phyloP scores from a whole-genome alignment of 2,113 vertebrate genomes.

The Lamprotornis superbus region DNA sequence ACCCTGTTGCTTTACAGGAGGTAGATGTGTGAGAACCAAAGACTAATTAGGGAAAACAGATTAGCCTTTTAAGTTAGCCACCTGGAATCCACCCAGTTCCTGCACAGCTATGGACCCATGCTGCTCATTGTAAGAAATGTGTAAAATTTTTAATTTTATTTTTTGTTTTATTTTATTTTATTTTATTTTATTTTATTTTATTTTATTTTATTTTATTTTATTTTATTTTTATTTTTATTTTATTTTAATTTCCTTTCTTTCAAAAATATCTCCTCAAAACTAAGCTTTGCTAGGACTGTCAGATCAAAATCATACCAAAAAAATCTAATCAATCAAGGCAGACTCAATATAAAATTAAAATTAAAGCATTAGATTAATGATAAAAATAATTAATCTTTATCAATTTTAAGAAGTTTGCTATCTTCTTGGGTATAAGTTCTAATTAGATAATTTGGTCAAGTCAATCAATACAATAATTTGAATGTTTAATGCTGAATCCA shows the following conservation, averaged over 20 bases:
- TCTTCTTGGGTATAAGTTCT: not conserved
- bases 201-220: too few relatives aligned
- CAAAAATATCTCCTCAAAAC: not conserved
- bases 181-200: not conserved
- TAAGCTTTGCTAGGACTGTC: not conserved
- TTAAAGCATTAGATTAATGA: not conserved
- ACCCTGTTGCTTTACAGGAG: not conserved
- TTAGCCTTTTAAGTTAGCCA: conserved; percentile 7
- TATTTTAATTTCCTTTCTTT: not conserved
- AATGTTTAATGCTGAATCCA: not conserved
- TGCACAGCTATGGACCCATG: not conserved
- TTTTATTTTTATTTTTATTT: not conserved
- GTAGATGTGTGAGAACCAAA: conserved; percentile 29
- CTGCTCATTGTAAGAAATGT: not conserved
- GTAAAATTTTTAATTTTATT: not conserved
- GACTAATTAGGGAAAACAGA: conserved; percentile 21
- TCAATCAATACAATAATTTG: not conserved
- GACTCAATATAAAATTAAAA: conserved; percentile 15
- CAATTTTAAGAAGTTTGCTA: not conserved
- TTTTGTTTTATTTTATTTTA: not conserved
- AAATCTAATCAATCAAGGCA: not conserved
- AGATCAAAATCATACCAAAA: not conserved
- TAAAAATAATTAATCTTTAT: not conserved
- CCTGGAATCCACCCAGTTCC: conserved; percentile 39
- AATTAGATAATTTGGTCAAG: conserved; percentile 7